Evolutionary conservation across 2,113 vertebrate genomes (phyloP).

Genomic region (Elgaria multicarinata): DNA sequence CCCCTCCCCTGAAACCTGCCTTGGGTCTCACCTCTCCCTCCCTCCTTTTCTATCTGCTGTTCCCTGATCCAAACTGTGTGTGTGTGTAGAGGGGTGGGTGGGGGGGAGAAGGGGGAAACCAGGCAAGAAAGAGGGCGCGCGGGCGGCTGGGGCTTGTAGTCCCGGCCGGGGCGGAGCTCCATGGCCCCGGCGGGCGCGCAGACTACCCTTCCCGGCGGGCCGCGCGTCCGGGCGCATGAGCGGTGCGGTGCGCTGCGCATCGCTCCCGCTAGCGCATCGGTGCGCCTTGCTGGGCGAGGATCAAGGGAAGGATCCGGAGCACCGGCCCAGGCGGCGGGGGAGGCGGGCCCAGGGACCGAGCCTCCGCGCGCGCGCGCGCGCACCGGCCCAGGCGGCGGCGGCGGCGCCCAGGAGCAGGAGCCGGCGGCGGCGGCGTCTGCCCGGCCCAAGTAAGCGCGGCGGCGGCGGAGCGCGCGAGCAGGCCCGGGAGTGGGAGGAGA

Average conservation of each 20-base stretch:
- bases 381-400: not conserved
- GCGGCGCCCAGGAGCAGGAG: not conserved
- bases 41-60: too few relatives aligned
- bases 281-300: slow-evolving; percentile 75
- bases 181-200: slow-evolving; percentile 2
- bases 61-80: too few relatives aligned
- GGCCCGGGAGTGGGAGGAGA: not conserved
- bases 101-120: too few relatives aligned
- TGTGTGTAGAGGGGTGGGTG: too few relatives aligned
- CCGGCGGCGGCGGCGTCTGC: slow-evolving; percentile 25
- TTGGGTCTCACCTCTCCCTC: too few relatives aligned
- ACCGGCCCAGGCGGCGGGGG: slow-evolving; percentile 66
- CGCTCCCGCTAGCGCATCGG: not conserved
- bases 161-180: slow-evolving; percentile 20
- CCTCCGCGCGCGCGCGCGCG: not conserved
- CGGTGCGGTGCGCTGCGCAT: slow-evolving; percentile 77
- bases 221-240: slow-evolving; percentile 83
- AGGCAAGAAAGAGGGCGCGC: not conserved
- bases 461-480: not conserved
- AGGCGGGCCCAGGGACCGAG: not conserved
- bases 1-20: too few relatives aligned
- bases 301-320: slow-evolving; percentile 82
- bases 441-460: not conserved
- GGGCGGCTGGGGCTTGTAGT: slow-evolving; percentile 79
- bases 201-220: slow-evolving; percentile 86